These are phyloP conservation scores for Diarsia mendica DNA, from an alignment of 2,888 invertebrate genomes.

Conservation along the genomic window DNA sequence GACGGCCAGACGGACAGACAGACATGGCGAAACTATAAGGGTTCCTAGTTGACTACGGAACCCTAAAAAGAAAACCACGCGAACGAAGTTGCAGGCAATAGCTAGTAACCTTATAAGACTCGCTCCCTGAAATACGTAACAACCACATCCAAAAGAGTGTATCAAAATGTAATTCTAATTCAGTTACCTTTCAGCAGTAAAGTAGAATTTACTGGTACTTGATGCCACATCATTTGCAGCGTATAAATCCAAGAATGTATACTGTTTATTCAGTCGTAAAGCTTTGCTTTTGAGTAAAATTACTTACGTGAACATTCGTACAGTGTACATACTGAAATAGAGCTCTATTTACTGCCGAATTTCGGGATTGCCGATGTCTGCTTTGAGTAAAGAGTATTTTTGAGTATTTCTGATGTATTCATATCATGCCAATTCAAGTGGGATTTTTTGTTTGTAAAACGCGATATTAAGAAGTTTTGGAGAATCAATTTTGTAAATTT, in stretches of 20 bases:
- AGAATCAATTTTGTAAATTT: not conserved
- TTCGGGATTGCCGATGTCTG: slow-evolving; percentile 3
- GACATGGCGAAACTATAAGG: no score
- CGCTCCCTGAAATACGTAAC: not conserved
- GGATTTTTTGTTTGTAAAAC: not conserved
- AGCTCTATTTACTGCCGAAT: not conserved
- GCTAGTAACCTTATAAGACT: no score
- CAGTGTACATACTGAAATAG: slow-evolving; percentile 6
- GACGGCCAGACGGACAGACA: no score
- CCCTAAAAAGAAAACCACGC: no score
- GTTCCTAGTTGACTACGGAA: no score
- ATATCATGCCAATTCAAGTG: not conserved
- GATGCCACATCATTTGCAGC: slow-evolving; percentile 27
- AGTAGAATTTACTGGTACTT: slow-evolving; percentile 6
- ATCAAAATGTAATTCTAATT: slow-evolving; percentile 6
- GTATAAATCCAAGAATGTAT: slow-evolving; percentile 31
- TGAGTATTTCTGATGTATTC: not conserved
- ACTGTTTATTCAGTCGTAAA: slow-evolving; percentile 45
- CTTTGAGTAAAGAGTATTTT: slow-evolving; percentile 7
- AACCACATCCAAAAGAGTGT: not conserved
- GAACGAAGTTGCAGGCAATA: no score
- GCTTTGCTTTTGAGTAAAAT: slow-evolving; percentile 5
- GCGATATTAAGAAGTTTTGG: not conserved
- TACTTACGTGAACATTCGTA: slow-evolving; percentile 1
- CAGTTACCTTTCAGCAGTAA: slow-evolving; percentile 11